Base-by-base conservation (phyloP, 2,888 invertebrate species). In the Nymphalis c-album region DNA sequence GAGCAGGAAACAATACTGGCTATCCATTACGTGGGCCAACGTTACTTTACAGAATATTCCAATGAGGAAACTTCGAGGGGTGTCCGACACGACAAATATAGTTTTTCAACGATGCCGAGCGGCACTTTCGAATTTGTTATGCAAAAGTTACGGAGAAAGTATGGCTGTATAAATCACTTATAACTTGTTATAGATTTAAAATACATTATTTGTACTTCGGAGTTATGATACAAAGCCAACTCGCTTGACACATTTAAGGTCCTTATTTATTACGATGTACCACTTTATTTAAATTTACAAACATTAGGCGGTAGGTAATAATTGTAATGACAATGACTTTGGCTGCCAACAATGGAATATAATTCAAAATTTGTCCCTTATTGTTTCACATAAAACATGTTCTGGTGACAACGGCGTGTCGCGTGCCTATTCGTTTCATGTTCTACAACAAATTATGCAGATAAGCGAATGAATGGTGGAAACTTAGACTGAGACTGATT, bases 391-490 rank as follows among this genome's bases (percentile, higher is more conserved):
- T 87, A 86, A 88, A 90, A 90, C 88, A 88, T 88, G 85, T 86
- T 85, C 78, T 78, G 80, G 82, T 84, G 86, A 87, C 86, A 87
- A 85, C 84, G 76, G 80, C 81, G 78, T 84, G 84, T 85, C 83
- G 83, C 83, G 78, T 82, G 84, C 85, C 86, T 86, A 88, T 87
- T 89, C 86, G 83, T 87, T 87, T 85, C 88, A 83, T 87, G 85
- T 85, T 86, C 85, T 82, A 85, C 86, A 85, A 77, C 83, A 87
- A 89, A 90, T 91, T 90, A 89, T 91, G 88, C 82, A 89, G 90
- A 90, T 90, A 88, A 88, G 88, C 85, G 84, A 88, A 82, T 88
- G 86, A 89, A 90, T 88, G 82, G 86, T 76, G 79, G 82, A 84
- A 90, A 91, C 89, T 90, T 89, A 82, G 83, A 80, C 85, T 80